Evolutionary conservation across 1,140 invertebrate genomes (phyloP).

Genomic region (Aphelenchoides besseyi): DNA sequence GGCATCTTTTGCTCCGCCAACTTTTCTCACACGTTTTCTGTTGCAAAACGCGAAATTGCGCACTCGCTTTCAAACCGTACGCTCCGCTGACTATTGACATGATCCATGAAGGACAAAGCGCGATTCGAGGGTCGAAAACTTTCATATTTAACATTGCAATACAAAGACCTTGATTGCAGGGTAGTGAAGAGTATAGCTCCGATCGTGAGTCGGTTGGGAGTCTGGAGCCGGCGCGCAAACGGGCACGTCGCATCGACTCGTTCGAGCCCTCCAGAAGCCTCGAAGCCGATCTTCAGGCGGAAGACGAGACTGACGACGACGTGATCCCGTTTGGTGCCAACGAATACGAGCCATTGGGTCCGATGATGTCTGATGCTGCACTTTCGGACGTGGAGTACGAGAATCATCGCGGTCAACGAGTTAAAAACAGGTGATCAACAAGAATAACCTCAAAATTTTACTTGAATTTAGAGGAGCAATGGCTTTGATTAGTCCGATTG

Average conservation of each 20-base stretch:
- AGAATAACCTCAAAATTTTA: neutral
- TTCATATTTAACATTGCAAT: too few species aligned
- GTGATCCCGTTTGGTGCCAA: slow-evolving; percentile 10
- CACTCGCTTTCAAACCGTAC: too few species aligned
- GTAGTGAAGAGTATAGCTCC: slow-evolving; percentile 12
- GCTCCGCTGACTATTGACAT: too few species aligned
- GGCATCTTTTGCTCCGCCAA: too few species aligned
- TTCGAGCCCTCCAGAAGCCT: neutral
- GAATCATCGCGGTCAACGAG: slow-evolving; percentile 3
- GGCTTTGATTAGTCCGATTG: neutral
- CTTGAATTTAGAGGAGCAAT: slow-evolving; percentile 5
- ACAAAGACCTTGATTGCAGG: slow-evolving; percentile 8
- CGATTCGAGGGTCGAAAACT: too few species aligned
- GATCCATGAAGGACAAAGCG: too few species aligned
- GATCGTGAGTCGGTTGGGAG: slow-evolving; percentile 14
- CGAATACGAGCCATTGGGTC: slow-evolving; percentile 12
- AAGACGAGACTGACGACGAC: slow-evolving; percentile 11
- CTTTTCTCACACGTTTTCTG: too few species aligned
- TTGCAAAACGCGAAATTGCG: too few species aligned
- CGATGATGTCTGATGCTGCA: neutral
- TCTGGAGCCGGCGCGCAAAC: slow-evolving; percentile 13
- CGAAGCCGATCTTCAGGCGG: neutral
- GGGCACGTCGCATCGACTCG: slow-evolving; percentile 7
- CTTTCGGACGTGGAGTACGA: slow-evolving; percentile 15
- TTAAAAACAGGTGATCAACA: neutral